phyloP scores from a whole-genome alignment of 2,113 vertebrate genomes.

The Platysternon megacephalum region DNA sequence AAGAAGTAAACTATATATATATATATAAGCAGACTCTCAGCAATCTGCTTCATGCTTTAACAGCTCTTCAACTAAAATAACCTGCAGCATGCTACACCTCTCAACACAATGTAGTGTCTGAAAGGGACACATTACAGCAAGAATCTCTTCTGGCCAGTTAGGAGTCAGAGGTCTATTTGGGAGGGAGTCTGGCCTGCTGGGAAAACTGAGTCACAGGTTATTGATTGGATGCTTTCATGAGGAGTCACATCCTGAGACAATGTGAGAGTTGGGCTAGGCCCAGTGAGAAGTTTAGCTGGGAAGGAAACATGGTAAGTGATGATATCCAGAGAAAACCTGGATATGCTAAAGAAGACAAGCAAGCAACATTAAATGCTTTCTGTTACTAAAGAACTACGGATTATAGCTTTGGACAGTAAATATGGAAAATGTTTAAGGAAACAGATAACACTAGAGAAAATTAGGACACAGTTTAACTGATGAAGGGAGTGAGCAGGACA shows the following conservation, averaged over 20 bases:
- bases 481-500: not conserved
- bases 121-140: not conserved
- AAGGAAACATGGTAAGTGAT: not conserved
- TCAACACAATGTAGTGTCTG: slow-evolving; percentile 18
- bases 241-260: not conserved
- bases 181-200: not conserved
- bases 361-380: not conserved
- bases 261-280: not conserved
- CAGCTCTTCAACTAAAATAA: not conserved
- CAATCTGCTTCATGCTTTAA: not conserved
- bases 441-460: not conserved
- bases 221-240: not conserved
- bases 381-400: not conserved
- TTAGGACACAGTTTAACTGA: not conserved
- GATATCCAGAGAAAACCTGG: slow-evolving; percentile 30
- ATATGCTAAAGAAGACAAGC: not conserved
- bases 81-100: not conserved
- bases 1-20: not conserved
- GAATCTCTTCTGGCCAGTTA: not conserved
- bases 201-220: not conserved
- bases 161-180: not conserved
- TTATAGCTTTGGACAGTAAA: slow-evolving; percentile 1
- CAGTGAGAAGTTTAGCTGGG: not conserved
- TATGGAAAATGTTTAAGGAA: not conserved
- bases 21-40: not conserved